Evolutionary conservation across 2,888 invertebrate species (phyloP), one percentile per base, ranked within the genome.

Genomic region (Unio pictorum): DNA sequence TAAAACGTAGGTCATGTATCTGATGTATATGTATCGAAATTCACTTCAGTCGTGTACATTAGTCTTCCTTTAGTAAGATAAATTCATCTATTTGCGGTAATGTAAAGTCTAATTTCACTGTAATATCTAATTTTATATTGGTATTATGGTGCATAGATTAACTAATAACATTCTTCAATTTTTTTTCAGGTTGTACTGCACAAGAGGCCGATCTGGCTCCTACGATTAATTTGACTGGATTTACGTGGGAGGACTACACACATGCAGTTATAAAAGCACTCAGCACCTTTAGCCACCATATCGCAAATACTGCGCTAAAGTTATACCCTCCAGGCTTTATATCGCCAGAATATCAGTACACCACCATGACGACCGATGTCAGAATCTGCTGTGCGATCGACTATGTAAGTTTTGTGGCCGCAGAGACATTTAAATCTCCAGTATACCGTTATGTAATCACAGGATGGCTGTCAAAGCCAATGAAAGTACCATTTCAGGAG

Each of bases 331-430:
- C 59, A 72, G n/a, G 74, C 57, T 59, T 67, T 18, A 62, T 60
- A 23, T 79, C 79, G 8, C 82, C 86, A 0, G 82, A 82, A 61
- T 80, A 79, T 66, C 78, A 84, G 55, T 81, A 84, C 61, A 80
- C 84, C 34, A 80, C 74, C 15, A 82, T 86, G 83, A 80, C 81
- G 18, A 78, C 83, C 4, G 86, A 87, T 66, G 67, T 86, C 7
- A 70, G 86, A 3, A 82, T 82, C 57, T 79, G 76, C 1, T 86
- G 86, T 68, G 85, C 84, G n/a, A 78, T 79, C 8, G 76, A 83
- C 61, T 66, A 73, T 11, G 66, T 86, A 61, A 73, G 81, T 4
- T 63, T 64, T 15, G 65, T 75, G 4, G 66, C 81, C 7, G 70
- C 77, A 7, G 55, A 60, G 23, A 56, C 68, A 3, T 76, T 76